These are phyloP conservation scores for Brachyopa scutellaris DNA, from an alignment of 2,888 invertebrate species.

Conservation along the genomic window DNA sequence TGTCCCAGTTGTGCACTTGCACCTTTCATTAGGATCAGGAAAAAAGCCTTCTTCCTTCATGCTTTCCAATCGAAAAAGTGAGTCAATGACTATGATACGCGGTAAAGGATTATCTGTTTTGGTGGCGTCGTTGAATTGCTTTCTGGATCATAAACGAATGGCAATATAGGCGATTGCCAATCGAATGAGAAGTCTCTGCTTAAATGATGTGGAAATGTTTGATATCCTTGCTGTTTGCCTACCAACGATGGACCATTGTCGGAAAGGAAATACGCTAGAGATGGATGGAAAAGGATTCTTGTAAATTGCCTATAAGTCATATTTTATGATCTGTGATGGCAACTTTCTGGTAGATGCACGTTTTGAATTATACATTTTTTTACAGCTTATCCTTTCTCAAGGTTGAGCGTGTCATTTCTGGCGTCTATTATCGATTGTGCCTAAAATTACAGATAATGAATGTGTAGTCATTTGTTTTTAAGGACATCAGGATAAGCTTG, in stretches of 20 bases:
- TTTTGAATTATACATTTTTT: slow-evolving; percentile 25
- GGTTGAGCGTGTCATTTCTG: background rate
- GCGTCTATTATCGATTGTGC: no score
- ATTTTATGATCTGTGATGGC: slow-evolving; percentile 40
- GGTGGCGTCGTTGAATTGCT: no score
- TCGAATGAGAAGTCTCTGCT: slow-evolving; percentile 20
- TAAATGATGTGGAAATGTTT: slow-evolving; percentile 57
- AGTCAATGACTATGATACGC: no score
- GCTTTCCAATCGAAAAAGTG: no score
- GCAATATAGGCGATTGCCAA: slow-evolving; percentile 43
- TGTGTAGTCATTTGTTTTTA: background rate
- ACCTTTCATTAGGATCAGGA: no score
- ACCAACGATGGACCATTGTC: no score
- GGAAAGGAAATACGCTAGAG: slow-evolving; percentile 9
- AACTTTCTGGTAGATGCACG: background rate
- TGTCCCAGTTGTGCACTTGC: no score
- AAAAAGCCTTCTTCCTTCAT: no score
- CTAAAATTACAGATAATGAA: background rate
- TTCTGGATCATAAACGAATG: slow-evolving; percentile 15
- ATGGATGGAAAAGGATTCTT: slow-evolving; percentile 35
- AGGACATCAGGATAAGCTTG: no score
- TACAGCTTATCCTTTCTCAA: background rate
- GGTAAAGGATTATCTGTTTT: no score
- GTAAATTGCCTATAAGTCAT: slow-evolving; percentile 40
- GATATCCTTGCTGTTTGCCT: no score